These are phyloP conservation scores for Siderastrea siderea DNA, from an alignment of 92 coral and sea anemone species.

Conservation along the genomic window DNA sequence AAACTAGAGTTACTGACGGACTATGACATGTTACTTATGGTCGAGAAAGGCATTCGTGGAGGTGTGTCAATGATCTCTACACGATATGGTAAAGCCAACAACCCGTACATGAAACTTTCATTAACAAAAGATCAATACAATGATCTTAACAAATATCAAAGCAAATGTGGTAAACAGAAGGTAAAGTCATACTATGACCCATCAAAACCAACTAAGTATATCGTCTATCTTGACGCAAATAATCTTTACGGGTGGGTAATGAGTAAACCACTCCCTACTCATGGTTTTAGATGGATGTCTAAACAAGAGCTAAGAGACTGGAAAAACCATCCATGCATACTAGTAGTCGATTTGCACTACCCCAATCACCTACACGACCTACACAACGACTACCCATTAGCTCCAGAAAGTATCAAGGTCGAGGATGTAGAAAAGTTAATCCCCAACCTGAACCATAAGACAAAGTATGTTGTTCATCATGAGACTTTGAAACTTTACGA, in stretches of 20 bases:
- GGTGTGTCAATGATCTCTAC: constrained; percentile 48
- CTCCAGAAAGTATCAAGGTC: constrained; percentile 26
- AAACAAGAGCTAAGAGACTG: constrained; percentile 18
- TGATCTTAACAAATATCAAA: too few relatives aligned
- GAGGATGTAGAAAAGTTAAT: constrained; percentile 30
- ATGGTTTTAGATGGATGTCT: constrained; percentile 50
- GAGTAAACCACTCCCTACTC: constrained; percentile 30
- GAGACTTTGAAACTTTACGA: constrained; percentile 26
- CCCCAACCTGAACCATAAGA: constrained; percentile 30
- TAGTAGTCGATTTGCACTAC: constrained; percentile 56
- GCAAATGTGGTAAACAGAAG: too few relatives aligned
- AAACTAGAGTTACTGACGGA: constrained; percentile 46
- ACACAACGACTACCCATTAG: constrained; percentile 60
- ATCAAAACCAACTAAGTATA: neutral
- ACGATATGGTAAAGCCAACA: constrained; percentile 48
- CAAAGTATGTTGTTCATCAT: constrained; percentile 48
- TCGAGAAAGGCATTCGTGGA: constrained; percentile 60
- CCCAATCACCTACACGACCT: constrained; percentile 37
- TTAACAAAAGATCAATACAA: too few relatives aligned
- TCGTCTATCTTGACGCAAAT: constrained; percentile 2
- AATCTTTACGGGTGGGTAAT: constrained; percentile 15
- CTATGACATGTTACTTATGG: constrained; percentile 27
- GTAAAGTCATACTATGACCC: too few relatives aligned
- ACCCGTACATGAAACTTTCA: constrained; percentile 37
- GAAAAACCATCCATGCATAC: neutral